Evolutionary conservation across 2,797 vertebrate species (phyloP).

Genomic region (Melanotaenia maccullochi): DNA sequence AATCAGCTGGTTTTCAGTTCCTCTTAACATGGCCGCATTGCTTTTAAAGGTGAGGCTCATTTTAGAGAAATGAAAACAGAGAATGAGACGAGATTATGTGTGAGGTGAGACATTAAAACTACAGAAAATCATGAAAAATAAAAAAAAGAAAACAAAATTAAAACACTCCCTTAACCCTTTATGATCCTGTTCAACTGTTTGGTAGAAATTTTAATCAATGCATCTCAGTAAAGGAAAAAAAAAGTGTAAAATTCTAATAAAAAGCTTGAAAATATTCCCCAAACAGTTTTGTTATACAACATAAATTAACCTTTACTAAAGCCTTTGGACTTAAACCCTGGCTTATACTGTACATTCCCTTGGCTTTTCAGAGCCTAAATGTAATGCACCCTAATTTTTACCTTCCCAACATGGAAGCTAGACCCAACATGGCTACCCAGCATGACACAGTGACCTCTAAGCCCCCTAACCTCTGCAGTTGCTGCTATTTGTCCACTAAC

Average conservation of each 20-base stretch:
- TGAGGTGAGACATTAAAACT: not conserved
- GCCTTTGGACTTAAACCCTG: not conserved
- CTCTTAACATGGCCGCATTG: not conserved
- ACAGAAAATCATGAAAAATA: too few relatives aligned
- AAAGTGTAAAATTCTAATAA: too few relatives aligned
- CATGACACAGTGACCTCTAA: not conserved
- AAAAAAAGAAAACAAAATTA: too few relatives aligned
- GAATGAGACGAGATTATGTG: not conserved
- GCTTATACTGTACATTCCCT: not conserved
- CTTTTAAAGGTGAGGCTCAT: not conserved
- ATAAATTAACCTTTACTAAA: too few relatives aligned
- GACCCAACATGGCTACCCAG: not conserved
- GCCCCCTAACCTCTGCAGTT: not conserved
- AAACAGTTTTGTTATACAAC: too few relatives aligned
- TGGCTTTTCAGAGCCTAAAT: not conserved
- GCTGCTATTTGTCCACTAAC: not conserved
- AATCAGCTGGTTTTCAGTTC: too few relatives aligned
- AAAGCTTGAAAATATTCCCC: too few relatives aligned
- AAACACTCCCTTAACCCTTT: too few relatives aligned
- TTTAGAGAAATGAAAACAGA: not conserved
- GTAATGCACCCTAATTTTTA: not conserved
- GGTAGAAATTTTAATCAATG: not conserved
- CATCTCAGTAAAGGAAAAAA: too few relatives aligned
- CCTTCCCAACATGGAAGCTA: not conserved
- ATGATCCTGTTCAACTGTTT: not conserved